Evolutionary conservation across 2,113 vertebrate species (phyloP).

Genomic region (Stomatorhinus ivindoensis): DNA sequence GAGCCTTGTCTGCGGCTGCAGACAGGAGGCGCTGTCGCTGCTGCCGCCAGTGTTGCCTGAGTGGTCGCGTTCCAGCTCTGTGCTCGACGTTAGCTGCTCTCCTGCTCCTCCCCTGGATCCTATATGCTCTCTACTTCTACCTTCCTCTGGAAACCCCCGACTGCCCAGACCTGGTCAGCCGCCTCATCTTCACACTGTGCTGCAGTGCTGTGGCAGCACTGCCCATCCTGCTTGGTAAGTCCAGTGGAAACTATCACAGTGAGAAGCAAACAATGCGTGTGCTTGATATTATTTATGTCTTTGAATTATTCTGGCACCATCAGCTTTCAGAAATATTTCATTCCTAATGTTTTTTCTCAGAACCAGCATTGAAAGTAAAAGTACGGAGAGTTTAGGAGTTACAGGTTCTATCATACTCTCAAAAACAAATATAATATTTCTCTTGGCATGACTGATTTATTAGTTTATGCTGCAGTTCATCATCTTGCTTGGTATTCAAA

Average conservation of each 20-base stretch:
- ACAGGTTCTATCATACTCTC: background rate
- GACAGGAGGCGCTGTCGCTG: conserved; percentile 36
- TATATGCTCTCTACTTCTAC: conserved; percentile 58
- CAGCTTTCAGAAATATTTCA: background rate
- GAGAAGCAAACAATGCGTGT: background rate
- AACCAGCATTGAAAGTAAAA: background rate
- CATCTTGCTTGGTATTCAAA: background rate
- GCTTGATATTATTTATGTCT: background rate
- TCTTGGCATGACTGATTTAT: background rate
- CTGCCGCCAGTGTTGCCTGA: conserved; percentile 44
- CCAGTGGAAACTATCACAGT: too few relatives aligned
- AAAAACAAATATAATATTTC: background rate
- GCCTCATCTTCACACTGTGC: conserved; percentile 53
- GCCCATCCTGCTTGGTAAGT: conserved; percentile 59
- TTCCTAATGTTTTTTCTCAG: background rate
- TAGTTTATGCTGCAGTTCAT: background rate
- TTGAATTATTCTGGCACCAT: background rate
- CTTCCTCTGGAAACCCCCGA: conserved; percentile 51
- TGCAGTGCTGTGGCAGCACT: conserved; percentile 55
- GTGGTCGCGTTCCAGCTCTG: conserved; percentile 46
- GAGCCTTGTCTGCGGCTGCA: conserved; percentile 21
- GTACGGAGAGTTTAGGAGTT: background rate
- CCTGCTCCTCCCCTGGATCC: conserved; percentile 48
- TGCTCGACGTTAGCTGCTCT: conserved; percentile 52
- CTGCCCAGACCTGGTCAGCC: conserved; percentile 49